Conservation (phyloP, 1,140 invertebrate species). For the Scaptodrosophila lebanonensis region DNA sequence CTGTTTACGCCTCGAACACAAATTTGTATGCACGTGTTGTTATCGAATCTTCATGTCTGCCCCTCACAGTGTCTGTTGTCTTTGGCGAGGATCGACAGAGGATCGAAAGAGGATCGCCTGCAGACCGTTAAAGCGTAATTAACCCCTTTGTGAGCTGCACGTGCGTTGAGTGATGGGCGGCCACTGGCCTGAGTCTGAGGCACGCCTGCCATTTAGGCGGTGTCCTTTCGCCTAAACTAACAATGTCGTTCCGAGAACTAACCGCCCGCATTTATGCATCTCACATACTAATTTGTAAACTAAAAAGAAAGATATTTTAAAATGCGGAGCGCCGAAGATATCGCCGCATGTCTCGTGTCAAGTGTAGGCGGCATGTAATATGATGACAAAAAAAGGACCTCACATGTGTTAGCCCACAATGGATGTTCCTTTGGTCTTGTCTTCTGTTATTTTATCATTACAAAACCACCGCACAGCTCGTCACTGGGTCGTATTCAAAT, state of each 20-base stretch:
- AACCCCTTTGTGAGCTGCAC: constrained; percentile 63
- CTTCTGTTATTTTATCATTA: constrained; percentile 66
- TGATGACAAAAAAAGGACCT: constrained; percentile 58
- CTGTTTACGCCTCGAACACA: constrained; percentile 57
- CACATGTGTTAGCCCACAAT: constrained; percentile 46
- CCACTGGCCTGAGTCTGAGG: constrained; percentile 1
- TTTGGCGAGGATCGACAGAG: constrained; percentile 8
- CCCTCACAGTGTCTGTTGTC: constrained; percentile 38
- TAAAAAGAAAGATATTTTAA: constrained; percentile 41
- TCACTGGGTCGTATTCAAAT: constrained; percentile 42
- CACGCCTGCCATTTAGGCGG: constrained; percentile 19
- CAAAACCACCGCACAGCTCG: constrained; percentile 41
- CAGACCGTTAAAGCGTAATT: constrained; percentile 60
- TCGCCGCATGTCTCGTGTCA: constrained; percentile 70
- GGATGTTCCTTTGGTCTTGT: constrained; percentile 7
- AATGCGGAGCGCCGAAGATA: constrained; percentile 51
- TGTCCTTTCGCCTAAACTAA: constrained; percentile 46
- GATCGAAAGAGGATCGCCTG: constrained; percentile 44
- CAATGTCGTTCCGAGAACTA: constrained; percentile 51
- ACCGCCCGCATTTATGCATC: constrained; percentile 48
- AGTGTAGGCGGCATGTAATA: constrained; percentile 50
- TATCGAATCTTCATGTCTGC: constrained; percentile 53
- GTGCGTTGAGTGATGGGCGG: constrained; percentile 58
- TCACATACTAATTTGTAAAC: constrained; percentile 70
- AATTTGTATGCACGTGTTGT: constrained; percentile 56